These are phyloP conservation scores for Rhinolophus sinicus DNA, from an alignment of 2,113 vertebrate genomes.

Conservation along the genomic window DNA sequence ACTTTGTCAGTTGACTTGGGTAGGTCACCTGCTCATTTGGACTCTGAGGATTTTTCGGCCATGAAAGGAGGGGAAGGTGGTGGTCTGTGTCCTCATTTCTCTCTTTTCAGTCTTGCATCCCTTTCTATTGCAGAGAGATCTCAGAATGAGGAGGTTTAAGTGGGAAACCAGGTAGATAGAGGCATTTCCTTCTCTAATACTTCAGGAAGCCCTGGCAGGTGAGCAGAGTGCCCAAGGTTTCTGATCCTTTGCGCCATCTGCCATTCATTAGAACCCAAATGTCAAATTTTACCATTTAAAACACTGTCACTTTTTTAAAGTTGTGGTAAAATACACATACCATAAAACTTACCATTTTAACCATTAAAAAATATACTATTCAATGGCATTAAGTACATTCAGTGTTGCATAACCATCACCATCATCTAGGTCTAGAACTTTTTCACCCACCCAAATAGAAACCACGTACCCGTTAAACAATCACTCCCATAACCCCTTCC, in stretches of 20 bases:
- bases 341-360: neutral
- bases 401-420: neutral
- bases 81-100: neutral
- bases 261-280: neutral
- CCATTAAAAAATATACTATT: neutral
- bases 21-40: neutral
- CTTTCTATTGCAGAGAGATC: neutral
- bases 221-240: neutral
- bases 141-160: neutral
- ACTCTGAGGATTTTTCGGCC: neutral
- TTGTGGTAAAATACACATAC: neutral
- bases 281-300: neutral
- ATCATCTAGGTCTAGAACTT: neutral
- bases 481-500: neutral
- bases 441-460: neutral
- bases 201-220: neutral
- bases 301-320: neutral
- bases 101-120: neutral
- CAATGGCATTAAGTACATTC: neutral
- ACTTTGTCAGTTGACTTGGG: neutral
- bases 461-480: neutral
- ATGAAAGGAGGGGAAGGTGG: neutral
- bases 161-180: neutral
- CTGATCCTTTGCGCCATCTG: neutral
- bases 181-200: neutral